Evolutionary conservation across 2,113 vertebrate species (phyloP), one percentile per base, ranked within the genome.

Genomic region (Numida meleagris): DNA sequence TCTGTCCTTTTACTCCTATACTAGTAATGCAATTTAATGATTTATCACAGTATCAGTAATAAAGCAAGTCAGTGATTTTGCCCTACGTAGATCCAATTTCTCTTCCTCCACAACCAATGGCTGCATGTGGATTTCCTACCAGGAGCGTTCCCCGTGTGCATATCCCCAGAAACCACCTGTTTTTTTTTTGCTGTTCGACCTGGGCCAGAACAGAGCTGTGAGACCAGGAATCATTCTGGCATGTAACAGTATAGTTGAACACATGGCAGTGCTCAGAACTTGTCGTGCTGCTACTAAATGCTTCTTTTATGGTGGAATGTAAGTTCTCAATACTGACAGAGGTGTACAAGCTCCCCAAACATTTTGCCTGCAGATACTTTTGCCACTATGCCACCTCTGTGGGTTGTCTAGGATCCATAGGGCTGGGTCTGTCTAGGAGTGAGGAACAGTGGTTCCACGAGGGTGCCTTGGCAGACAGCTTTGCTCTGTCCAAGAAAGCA

Each of bases 121-220:
- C 29, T n/a, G 11, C 4, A 1, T 5, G 2, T 8, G 43, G 62
- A 57, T 78, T 84, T 59, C 36, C 43, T 27, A 38, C 25, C 38
- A 55, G 81, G 11, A 25, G 4, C 3, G 29, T 51, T 29, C 21
- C 14, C 6, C 42, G 2, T 0, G 0, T 65, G 10, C 38, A 89
- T 70, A 78, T 6, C 24, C 12, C 46, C 29, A 72, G 29, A 46
- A 31, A 11, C 3, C 43, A 11, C 15, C 10, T 6, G 4, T 9
- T 29, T 80, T 29, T 29, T 48, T 48, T n/a, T 5, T 70, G 38
- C 12, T 63, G 33, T 31, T 34, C 75, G 14, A 19, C 36, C 70
- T 46, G 34, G 57, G 29, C 12, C 38, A 90, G 81, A 79, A 45
- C 4, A 0, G 0, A 50, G 5, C 27, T 50, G 25, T n/a, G 15